Evolutionary conservation across 2,797 vertebrate species (phyloP), one percentile per base, ranked within the genome.

Genomic region (Phrynocephalus vlangalii): DNA sequence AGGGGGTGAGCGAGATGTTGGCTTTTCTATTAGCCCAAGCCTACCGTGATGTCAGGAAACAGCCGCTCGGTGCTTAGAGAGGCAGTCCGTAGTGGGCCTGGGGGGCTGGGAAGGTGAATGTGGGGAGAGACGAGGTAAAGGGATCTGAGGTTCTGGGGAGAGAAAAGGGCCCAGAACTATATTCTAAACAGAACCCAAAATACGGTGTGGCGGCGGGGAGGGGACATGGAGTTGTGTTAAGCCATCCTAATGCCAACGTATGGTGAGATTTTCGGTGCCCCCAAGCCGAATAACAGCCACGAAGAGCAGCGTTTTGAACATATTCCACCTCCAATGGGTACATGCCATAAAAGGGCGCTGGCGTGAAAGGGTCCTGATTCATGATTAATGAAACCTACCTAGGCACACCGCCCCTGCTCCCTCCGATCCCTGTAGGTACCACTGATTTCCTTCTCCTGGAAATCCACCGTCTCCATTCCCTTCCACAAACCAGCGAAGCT

Each of bases 21-120:
- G 92, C 38, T 94, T 96, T 96, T 96, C 94, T 92, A 56, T 90
- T 95, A 93, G 91, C 86, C 90, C 0, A 79, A 95, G 95, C 90
- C 85, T 92, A 92, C 2, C 18, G 91, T 94, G 91, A 93, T 92
- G 90, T 86, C 92, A 92, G 90, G 60, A 89, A 90, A 78, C 5
- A 86, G 60, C 56, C 93, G 76, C 82, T 84, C 87, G 88, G 86
- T n/a, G 84, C 33, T 82, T 38, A 52, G 26, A 60, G 84, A 91
- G 77, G 86, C 79, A 84, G 56, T 86, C 90, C 79, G 7, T n/a
- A 73, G 76, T 82, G 80, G n/a, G 5, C 7, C 71, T 73, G 20
- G 15, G 20, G n/a, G 38, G 3, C 0, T 50, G 16, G 26, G 33
- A 30, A 71, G 44, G 67, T 28, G 28, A 20, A 7, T 56, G 16